Conservation (phyloP, 1,140 invertebrate genomes). For the Lepidurus packardi region DNA sequence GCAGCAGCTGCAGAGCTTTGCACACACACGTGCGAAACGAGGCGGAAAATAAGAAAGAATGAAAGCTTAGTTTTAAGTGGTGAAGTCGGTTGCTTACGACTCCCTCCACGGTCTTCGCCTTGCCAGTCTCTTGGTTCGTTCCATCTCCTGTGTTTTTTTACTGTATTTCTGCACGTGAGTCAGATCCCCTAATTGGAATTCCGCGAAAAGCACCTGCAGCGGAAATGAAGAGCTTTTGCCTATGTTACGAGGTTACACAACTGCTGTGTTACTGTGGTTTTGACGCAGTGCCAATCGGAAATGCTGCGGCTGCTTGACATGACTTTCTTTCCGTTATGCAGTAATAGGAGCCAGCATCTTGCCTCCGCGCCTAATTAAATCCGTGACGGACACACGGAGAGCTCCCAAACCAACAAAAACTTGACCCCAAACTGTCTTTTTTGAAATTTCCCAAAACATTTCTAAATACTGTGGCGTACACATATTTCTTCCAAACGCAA, state of each 20-base stretch:
- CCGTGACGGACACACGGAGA: not conserved
- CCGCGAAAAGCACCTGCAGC: not conserved
- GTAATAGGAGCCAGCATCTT: not conserved
- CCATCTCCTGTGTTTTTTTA: too few species aligned
- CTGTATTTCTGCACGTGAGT: slow-evolving; percentile 8
- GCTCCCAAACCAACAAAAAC: not conserved
- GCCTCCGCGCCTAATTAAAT: slow-evolving; percentile 2
- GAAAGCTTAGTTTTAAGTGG: too few species aligned
- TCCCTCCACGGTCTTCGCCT: too few species aligned
- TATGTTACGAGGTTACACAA: not conserved
- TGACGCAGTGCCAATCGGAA: slow-evolving; percentile 12
- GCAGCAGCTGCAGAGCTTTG: too few species aligned
- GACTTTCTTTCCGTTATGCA: slow-evolving; percentile 11
- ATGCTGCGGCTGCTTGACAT: slow-evolving; percentile 10
- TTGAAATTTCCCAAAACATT: too few species aligned
- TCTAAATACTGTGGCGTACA: too few species aligned
- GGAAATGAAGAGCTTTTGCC: not conserved
- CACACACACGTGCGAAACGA: too few species aligned
- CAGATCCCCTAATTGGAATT: not conserved
- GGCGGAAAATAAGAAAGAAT: too few species aligned
- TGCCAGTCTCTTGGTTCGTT: too few species aligned
- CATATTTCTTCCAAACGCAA: too few species aligned
- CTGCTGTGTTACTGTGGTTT: not conserved
- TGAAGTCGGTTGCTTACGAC: too few species aligned
- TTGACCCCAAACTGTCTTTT: not conserved